phyloP scores from a whole-genome alignment of 1,140 invertebrate species.

The Calosoma granatense region DNA sequence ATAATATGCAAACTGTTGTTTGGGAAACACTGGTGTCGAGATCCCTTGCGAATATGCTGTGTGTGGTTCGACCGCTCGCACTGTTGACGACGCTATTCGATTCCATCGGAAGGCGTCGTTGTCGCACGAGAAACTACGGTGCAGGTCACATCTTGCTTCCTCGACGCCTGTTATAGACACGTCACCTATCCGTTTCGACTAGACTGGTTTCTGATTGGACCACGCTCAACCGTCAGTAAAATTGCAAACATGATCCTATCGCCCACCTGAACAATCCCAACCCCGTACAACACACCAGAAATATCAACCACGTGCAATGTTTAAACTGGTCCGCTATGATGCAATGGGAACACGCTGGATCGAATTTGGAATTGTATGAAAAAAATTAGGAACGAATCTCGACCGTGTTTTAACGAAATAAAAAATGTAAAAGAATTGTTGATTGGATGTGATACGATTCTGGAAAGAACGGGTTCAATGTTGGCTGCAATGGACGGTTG shows the following conservation, averaged over 20 bases:
- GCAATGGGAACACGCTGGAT: background rate
- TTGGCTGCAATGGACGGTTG: no score
- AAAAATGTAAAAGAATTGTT: background rate
- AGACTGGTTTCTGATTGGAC: conserved; percentile 19
- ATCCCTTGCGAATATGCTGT: no score
- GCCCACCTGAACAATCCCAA: background rate
- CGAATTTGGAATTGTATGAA: background rate
- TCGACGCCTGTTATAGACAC: conserved; percentile 16
- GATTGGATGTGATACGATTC: background rate
- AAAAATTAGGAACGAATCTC: conserved; percentile 6
- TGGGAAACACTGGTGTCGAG: no score
- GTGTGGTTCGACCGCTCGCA: no score
- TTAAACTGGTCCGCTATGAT: background rate
- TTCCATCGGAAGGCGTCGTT: no score
- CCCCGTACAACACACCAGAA: background rate
- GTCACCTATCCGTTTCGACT: conserved; percentile 20
- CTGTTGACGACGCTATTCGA: no score
- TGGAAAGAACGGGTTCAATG: no score
- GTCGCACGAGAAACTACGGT: no score
- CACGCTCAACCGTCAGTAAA: conserved; percentile 18
- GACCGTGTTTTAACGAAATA: background rate
- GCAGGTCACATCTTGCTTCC: no score
- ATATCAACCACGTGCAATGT: background rate
- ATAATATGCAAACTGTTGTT: no score
- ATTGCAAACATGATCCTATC: conserved; percentile 14